Evolutionary conservation across 2,888 invertebrate genomes (phyloP).

Genomic region (Eupithecia centaureata): DNA sequence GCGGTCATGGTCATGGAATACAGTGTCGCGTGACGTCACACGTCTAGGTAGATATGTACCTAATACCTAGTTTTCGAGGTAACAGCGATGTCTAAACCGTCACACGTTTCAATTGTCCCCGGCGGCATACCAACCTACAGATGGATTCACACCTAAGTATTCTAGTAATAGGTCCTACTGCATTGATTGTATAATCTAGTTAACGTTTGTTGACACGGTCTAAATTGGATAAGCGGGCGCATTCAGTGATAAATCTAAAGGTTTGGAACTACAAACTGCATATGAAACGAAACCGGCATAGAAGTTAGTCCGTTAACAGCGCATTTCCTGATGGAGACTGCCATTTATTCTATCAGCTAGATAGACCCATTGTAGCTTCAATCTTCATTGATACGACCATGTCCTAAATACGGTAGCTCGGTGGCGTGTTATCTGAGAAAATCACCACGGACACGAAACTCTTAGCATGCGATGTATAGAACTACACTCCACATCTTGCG

Average conservation of each 20-base stretch:
- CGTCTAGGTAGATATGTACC: no score
- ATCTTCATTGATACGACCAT: conserved; percentile 33
- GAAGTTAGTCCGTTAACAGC: conserved; percentile 24
- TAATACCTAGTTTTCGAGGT: no score
- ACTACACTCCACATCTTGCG: neutral
- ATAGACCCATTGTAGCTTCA: conserved; percentile 30
- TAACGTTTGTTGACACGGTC: neutral
- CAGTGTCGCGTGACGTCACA: no score
- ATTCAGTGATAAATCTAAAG: neutral
- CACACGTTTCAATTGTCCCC: no score
- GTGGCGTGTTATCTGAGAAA: conserved; percentile 20
- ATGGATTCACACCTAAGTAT: no score
- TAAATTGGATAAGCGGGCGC: neutral
- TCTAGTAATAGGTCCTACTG: no score
- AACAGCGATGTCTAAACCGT: no score
- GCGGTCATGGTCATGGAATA: no score
- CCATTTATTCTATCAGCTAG: conserved; percentile 35
- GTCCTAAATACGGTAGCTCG: conserved; percentile 19
- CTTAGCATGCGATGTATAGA: neutral
- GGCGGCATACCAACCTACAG: no score
- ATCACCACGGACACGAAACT: conserved; percentile 13
- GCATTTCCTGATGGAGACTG: conserved; percentile 27
- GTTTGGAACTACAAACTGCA: conserved; percentile 11
- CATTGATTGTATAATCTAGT: no score
- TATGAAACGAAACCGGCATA: conserved; percentile 3